Evolutionary conservation across 1,140 invertebrate species (phyloP).

Genomic region (Pogonomyrmex barbatus): DNA sequence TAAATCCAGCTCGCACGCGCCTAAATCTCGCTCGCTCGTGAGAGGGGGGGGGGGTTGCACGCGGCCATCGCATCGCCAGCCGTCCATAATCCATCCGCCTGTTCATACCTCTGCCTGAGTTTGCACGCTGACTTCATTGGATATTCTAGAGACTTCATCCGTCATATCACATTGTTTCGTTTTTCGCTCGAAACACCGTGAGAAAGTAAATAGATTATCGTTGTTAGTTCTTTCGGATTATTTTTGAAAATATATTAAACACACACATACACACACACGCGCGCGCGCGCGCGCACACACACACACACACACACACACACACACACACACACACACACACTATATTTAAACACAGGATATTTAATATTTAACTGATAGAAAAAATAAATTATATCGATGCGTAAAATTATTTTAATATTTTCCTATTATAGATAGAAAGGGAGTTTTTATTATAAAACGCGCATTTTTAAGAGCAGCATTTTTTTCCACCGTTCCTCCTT

Average conservation of each 20-base stretch:
- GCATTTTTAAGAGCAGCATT: neutral
- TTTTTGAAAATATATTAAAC: too few species aligned
- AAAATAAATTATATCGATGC: neutral
- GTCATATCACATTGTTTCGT: constrained; percentile 46
- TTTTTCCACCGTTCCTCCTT: too few species aligned
- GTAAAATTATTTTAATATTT: constrained; percentile 5
- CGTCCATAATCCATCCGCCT: constrained; percentile 69
- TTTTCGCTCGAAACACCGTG: constrained; percentile 23
- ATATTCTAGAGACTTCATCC: constrained; percentile 67
- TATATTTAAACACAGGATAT: too few species aligned
- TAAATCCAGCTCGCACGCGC: constrained; percentile 82
- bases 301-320: too few species aligned
- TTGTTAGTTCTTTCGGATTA: neutral
- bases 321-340: too few species aligned
- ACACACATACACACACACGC: too few species aligned
- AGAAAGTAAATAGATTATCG: constrained; percentile 45
- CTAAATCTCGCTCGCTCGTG: constrained; percentile 67
- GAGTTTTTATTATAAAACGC: neutral
- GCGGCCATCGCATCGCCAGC: constrained; percentile 68
- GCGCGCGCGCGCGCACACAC: too few species aligned
- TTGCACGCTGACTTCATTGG: constrained; percentile 74
- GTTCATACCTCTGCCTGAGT: constrained; percentile 68
- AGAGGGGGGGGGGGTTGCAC: constrained; percentile 68
- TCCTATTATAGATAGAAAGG: neutral
- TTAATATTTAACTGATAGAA: neutral